These are phyloP conservation scores for Urocyon cinereoargenteus DNA, from an alignment of 2,797 vertebrate genomes.

Conservation along the genomic window DNA sequence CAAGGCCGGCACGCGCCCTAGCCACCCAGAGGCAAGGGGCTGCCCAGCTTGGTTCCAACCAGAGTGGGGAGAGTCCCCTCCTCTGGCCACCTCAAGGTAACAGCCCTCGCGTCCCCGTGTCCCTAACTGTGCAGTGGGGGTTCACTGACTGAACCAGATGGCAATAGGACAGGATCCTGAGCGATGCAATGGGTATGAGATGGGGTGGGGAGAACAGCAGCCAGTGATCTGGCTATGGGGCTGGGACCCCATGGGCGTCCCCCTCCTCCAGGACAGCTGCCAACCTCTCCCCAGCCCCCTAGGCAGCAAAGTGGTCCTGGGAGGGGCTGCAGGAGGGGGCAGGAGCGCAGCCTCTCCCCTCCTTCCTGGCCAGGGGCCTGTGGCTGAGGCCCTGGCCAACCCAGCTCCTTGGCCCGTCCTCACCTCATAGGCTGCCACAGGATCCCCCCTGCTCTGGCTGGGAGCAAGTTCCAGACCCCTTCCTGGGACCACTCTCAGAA, in stretches of 20 bases:
- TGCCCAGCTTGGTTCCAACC: constrained; percentile 38
- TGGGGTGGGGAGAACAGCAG: background rate
- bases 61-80: background rate
- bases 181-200: background rate
- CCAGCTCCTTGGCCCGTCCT: background rate
- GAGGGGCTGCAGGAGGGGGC: background rate
- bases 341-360: background rate
- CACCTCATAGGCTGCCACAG: background rate
- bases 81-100: background rate
- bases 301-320: too few relatives aligned
- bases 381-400: background rate
- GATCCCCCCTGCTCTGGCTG: background rate
- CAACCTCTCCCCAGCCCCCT: background rate
- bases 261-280: background rate
- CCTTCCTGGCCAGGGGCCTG: background rate
- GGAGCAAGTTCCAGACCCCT: background rate
- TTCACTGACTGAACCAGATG: background rate
- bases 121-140: background rate
- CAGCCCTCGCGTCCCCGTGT: background rate
- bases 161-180: background rate
- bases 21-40: constrained; percentile 70
- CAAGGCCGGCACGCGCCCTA: constrained; percentile 78
- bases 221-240: rapidly evolving
- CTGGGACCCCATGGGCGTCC: background rate
- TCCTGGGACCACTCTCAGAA: background rate